Percentiles rank a stretch among this genome's conserved stretches.
phyloP scores from a whole-genome alignment of 1,140 invertebrate species.

The Anastrepha obliqua region DNA sequence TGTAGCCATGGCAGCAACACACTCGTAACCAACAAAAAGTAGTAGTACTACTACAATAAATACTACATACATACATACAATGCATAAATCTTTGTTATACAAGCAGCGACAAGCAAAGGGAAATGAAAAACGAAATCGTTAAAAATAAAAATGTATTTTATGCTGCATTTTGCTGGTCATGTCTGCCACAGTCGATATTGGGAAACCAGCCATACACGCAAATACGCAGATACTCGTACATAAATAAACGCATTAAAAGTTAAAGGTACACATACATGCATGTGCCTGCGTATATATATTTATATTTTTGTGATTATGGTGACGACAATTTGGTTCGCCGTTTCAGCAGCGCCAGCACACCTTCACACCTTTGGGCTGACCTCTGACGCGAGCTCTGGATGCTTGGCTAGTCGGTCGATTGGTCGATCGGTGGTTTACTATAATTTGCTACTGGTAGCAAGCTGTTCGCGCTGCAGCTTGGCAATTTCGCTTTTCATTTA shows the following conservation, averaged over 20 bases:
- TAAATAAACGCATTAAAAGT: neutral
- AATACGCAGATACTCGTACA: neutral
- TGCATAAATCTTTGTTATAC: neutral
- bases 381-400: neutral
- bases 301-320: neutral
- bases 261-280: neutral
- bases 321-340: neutral
- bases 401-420: neutral
- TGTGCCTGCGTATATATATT: neutral
- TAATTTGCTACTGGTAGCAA: neutral
- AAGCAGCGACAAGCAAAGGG: neutral
- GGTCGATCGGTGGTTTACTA: neutral
- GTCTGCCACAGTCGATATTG: neutral
- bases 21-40: neutral
- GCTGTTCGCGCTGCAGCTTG: neutral
- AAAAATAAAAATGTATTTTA: neutral
- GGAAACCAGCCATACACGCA: no score
- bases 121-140: constrained; percentile 28
- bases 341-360: neutral
- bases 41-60: neutral
- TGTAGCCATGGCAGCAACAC: neutral
- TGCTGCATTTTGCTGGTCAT: neutral
- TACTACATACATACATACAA: neutral
- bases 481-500: neutral
- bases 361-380: constrained; percentile 6